Base-by-base conservation (phyloP, 2,113 vertebrate genomes). In the Pelecanus crispus region DNA sequence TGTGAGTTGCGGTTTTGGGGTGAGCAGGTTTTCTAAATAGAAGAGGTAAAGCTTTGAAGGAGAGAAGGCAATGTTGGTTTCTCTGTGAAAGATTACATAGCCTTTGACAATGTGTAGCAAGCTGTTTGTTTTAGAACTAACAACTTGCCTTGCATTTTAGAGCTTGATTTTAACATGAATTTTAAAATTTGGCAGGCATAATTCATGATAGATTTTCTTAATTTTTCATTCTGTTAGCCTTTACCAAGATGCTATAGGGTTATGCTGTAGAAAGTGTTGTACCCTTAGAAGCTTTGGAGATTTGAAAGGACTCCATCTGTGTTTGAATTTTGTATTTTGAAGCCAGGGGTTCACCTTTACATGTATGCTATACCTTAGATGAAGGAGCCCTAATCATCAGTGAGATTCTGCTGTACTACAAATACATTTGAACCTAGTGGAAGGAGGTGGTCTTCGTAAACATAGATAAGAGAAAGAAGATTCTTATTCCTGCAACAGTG, bases 341-440 rank as follows among this genome's bases (percentile, higher is more conserved):
- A 73, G 63, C 19, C 3, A 17, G 14, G 8, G 2, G 0, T 47
- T 88, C 34, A 67, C 17, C 25, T 89, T 78, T 40, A 21, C 4
- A 1, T 53, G 6, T 49, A 28, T 2, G 1, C 4, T 47, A 4
- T n/a, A 24, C 4, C 2, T 66, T 42, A 34, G 11, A 31, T 58
- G 36, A 81, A 55, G 32, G 42, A 91, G 3, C 7, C 11, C 6
- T 72, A 15, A 45, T 62, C 6, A 45, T 87, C 15, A 47, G 13
- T 61, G 78, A 53, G 29, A 24, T 86, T 68, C 7, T 91, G 6
- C 24, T 94, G 3, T 84, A 20, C 10, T 70, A 20, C 49, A 58
- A 11, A 47, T 70, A 56, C 20, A 19, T n/a, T 49, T 70, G 25
- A 90, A 29, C 31, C 17, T 52, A 53, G 18, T 59, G 17, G 29